Evolutionary conservation across 1,140 invertebrate species (phyloP), one percentile per base, ranked within the genome.

Genomic region (Telenomus remus): DNA sequence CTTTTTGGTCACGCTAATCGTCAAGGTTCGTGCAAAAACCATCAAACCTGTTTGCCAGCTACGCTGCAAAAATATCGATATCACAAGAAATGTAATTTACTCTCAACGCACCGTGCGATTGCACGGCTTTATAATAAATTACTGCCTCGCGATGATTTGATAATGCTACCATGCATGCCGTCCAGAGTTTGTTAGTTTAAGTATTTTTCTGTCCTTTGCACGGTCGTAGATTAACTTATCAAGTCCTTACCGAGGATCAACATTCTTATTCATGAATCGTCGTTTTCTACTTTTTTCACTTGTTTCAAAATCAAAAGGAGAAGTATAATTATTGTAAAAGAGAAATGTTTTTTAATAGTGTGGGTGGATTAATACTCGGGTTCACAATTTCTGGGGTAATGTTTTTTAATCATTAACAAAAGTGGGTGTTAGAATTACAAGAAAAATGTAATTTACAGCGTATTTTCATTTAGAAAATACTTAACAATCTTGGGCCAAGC

Each of bases 1-100:
- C 73, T 76, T 65, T 76, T 76, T 76, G 73, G 66, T 76, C 73
- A 70, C 35, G 64, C 50, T 47, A 53, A 57, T 50, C 61, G 19
- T 60, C 60, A 76, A 76, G 60, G 73, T 76, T 65, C 33, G 73
- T 61, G 61, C 55, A 70, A 70, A 76, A 76, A 70, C 50, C 16
- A 44, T 9, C 34, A 12, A 75, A 75, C 72, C 66, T 47, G 65
- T 70, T 76, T 65, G 37, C 43, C 16, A n/a, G n/a, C 0, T n/a
- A n/a, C n/a, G n/a, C n/a, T n/a, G 0, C 34, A 15, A 60, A 69
- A 66, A 69, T 69, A 48, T 49, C 10, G 46, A 54, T 63, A 47
- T 35, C 9, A 37, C 64, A 69, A 69, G 69, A 65, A 64, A 50
- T 42, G 54, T 59, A 63, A 69, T 76, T 76, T 76, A 69, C 46